Percentiles rank a stretch among this genome's conserved stretches.
phyloP scores from a whole-genome alignment of 2,797 vertebrate species.

The Pygocentrus nattereri region DNA sequence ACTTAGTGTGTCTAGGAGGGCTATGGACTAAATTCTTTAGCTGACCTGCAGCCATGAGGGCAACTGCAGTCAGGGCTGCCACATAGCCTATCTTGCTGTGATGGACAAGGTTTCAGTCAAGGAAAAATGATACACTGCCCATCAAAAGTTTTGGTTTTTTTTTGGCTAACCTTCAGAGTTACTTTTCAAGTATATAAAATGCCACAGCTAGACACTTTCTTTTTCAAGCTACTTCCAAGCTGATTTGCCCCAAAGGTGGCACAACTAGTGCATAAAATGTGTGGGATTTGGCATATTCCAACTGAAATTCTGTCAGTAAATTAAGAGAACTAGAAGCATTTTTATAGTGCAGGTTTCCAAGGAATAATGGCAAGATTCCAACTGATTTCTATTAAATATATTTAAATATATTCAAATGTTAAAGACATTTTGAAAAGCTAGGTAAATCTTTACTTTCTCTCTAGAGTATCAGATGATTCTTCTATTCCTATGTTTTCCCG shows the following conservation, averaged over 20 bases:
- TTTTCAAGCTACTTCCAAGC: too few species aligned
- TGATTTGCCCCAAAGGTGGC: too few species aligned
- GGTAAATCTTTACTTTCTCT: too few species aligned
- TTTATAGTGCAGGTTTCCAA: background rate
- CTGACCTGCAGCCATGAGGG: slow-evolving; percentile 49
- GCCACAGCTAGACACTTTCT: too few species aligned
- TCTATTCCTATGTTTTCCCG: background rate
- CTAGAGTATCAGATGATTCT: background rate
- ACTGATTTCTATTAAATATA: background rate
- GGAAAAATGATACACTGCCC: background rate
- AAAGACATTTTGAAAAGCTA: background rate
- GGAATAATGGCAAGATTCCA: background rate
- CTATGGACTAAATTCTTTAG: slow-evolving; percentile 36
- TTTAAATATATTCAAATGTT: too few species aligned
- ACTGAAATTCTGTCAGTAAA: too few species aligned
- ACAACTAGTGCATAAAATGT: too few species aligned
- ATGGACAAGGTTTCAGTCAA: slow-evolving; percentile 11
- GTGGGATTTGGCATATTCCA: too few species aligned
- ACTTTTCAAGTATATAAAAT: too few species aligned
- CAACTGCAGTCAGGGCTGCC: slow-evolving; percentile 14
- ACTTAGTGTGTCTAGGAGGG: slow-evolving; percentile 50
- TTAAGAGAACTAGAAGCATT: too few species aligned
- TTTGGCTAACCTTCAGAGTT: too few species aligned
- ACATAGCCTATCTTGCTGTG: slow-evolving; percentile 47
- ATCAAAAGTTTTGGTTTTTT: background rate